Conservation (phyloP, 2,113 vertebrate species). For the Oncorhynchus masou region DNA sequence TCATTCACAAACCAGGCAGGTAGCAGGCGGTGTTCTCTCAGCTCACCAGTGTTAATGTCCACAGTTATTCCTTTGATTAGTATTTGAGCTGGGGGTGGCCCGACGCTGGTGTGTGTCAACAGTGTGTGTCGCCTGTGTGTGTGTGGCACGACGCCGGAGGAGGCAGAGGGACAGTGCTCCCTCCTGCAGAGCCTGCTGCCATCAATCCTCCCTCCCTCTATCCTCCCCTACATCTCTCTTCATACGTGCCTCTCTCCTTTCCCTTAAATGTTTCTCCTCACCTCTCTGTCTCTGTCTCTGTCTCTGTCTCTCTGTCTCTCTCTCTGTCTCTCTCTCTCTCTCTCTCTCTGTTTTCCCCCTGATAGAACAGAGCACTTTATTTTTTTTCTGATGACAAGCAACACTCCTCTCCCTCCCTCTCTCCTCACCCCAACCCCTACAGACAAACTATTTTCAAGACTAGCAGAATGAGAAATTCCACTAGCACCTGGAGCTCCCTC, state of each 20-base stretch:
- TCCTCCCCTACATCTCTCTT: too few species aligned
- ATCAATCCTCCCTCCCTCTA: conserved; percentile 7
- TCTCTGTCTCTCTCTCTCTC: neutral
- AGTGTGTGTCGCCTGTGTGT: too few species aligned
- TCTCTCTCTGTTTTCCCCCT: neutral
- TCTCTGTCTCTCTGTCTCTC: neutral
- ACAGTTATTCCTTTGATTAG: conserved; percentile 54
- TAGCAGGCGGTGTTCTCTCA: too few species aligned
- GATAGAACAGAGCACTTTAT: too few species aligned
- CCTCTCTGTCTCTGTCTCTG: conserved; percentile 14
- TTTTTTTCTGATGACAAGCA: too few species aligned
- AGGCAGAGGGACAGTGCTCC: conserved; percentile 47
- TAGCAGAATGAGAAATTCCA: too few species aligned
- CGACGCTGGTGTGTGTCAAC: conserved; percentile 5
- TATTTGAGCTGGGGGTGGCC: conserved; percentile 55
- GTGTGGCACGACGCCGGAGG: conserved; percentile 17
- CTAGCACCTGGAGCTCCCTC: too few species aligned
- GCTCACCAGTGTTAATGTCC: conserved; percentile 39
- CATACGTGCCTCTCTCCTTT: neutral
- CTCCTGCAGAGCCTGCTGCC: conserved; percentile 61
- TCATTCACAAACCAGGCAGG: too few species aligned
- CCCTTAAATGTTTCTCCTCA: neutral
- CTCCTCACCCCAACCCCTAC: neutral
- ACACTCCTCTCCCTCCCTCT: too few species aligned
- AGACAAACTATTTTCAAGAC: neutral